These are phyloP conservation scores for Leptopilina drosophilae DNA, from an alignment of 2,888 invertebrate species.

Conservation along the genomic window DNA sequence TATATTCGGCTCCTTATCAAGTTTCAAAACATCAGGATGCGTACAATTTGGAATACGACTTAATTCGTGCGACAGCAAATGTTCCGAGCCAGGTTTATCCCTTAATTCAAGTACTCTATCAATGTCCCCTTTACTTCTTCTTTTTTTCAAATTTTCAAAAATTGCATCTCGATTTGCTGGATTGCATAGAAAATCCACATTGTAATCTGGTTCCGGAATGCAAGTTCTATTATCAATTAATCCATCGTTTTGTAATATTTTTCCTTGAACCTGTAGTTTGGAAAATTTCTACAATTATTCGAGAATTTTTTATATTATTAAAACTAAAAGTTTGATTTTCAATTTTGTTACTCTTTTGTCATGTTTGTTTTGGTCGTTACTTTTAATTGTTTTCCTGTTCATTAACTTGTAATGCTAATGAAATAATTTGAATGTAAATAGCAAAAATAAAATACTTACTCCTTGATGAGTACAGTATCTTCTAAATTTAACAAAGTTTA, in stretches of 20 bases:
- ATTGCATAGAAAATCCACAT: slow-evolving; percentile 83
- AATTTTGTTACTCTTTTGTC: no score
- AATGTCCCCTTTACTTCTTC: slow-evolving; percentile 86
- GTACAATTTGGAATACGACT: slow-evolving; percentile 86
- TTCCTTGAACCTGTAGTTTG: slow-evolving; percentile 51
- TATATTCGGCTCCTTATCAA: slow-evolving; percentile 81
- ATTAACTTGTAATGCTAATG: no score
- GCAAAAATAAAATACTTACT: slow-evolving; percentile 34
- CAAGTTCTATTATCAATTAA: neutral
- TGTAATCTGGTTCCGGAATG: slow-evolving; percentile 77
- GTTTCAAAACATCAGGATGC: slow-evolving; percentile 81
- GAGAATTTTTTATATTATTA: no score
- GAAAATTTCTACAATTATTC: slow-evolving; percentile 16
- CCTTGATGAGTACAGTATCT: slow-evolving; percentile 50
- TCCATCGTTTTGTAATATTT: slow-evolving; percentile 37
- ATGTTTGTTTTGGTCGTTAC: no score
- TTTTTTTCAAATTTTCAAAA: slow-evolving; percentile 80
- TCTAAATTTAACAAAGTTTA: slow-evolving; percentile 48
- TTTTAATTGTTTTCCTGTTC: no score
- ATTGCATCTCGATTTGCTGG: slow-evolving; percentile 81
- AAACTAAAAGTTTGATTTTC: no score
- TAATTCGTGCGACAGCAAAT: slow-evolving; percentile 80
- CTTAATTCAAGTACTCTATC: slow-evolving; percentile 79
- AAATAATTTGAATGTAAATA: no score
- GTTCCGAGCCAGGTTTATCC: slow-evolving; percentile 69